Evolutionary conservation across 2,888 invertebrate genomes (phyloP).

Genomic region (Apamea sordens): DNA sequence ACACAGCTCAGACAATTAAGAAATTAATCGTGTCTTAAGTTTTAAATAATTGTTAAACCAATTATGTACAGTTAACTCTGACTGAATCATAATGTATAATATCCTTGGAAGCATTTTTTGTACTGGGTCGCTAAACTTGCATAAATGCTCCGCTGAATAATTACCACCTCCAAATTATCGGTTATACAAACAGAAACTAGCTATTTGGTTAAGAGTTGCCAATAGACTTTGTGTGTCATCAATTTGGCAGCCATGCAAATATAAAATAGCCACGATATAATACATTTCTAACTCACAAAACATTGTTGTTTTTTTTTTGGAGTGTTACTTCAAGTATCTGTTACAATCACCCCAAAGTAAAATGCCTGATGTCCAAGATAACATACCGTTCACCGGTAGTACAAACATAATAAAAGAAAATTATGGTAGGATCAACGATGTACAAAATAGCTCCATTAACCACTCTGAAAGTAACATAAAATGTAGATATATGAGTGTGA

Average conservation of each 20-base stretch:
- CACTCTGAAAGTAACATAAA: slow-evolving; percentile 24
- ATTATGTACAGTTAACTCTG: slow-evolving; percentile 39
- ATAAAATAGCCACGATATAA: background rate
- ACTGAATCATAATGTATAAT: slow-evolving; percentile 20
- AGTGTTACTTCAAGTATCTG: background rate
- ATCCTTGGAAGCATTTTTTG: slow-evolving; percentile 34
- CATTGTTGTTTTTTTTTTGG: background rate
- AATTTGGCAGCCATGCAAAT: background rate
- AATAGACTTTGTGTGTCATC: slow-evolving; percentile 17
- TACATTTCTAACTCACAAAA: background rate
- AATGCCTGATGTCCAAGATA: background rate
- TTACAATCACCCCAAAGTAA: background rate
- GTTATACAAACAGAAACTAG: slow-evolving; percentile 18
- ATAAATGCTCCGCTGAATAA: slow-evolving; percentile 27
- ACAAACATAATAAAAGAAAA: slow-evolving; percentile 14
- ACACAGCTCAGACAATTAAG: background rate
- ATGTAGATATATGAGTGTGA: slow-evolving; percentile 22
- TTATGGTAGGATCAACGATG: slow-evolving; percentile 13
- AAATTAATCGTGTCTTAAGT: slow-evolving; percentile 8
- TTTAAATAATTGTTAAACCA: slow-evolving; percentile 20
- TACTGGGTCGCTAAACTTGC: slow-evolving; percentile 20
- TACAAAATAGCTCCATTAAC: slow-evolving; percentile 30
- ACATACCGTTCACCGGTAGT: background rate
- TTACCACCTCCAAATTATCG: slow-evolving; percentile 24
- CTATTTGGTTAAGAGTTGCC: slow-evolving; percentile 19